phyloP scores from a whole-genome alignment of 2,888 invertebrate species.

The Phalera bucephala region DNA sequence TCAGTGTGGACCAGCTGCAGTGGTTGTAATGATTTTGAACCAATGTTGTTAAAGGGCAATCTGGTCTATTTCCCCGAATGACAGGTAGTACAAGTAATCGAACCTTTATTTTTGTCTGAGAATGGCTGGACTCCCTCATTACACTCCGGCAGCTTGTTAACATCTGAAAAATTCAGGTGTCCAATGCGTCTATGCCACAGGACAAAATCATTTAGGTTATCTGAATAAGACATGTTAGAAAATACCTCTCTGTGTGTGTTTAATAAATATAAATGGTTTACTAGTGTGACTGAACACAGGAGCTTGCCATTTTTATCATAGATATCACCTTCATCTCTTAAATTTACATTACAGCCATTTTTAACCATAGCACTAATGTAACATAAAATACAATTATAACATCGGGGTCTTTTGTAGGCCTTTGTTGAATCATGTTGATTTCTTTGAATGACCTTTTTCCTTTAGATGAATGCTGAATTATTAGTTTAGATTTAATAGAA shows the following conservation, averaged over 20 bases:
- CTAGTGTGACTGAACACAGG: too few relatives aligned
- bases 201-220: conserved; percentile 4
- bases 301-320: not conserved
- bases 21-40: not conserved
- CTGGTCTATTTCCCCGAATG: not conserved
- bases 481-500: not conserved
- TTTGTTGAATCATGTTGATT: not conserved
- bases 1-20: too few relatives aligned
- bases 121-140: too few relatives aligned
- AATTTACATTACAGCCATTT: conserved; percentile 2
- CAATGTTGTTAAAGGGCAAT: not conserved
- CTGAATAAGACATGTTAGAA: not conserved
- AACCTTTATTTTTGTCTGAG: too few relatives aligned
- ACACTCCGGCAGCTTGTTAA: not conserved
- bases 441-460: not conserved
- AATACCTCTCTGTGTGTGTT: not conserved
- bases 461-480: not conserved
- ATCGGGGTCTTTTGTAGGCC: not conserved
- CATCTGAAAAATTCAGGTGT: conserved; percentile 23
- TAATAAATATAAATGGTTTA: not conserved
- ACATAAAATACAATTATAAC: not conserved
- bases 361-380: conserved; percentile 17
- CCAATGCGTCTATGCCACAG: conserved; percentile 23
- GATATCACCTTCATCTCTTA: conserved; percentile 1
- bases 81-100: not conserved